phyloP scores from a whole-genome alignment of 2,888 invertebrate genomes.

The Leptarthrus brevirostris region DNA sequence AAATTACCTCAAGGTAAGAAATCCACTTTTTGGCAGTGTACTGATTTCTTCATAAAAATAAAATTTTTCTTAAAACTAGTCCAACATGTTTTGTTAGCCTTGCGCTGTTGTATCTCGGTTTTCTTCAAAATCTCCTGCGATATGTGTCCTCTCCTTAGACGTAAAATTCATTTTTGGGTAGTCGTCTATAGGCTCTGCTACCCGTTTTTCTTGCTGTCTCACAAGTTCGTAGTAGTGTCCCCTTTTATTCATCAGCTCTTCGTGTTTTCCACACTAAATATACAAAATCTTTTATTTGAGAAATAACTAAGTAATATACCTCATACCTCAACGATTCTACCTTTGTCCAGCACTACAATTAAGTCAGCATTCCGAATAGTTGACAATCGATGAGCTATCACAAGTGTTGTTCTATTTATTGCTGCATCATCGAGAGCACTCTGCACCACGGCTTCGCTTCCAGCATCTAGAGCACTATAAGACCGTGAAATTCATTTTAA shows the following conservation, averaged over 20 bases:
- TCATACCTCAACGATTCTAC: slow-evolving; percentile 81
- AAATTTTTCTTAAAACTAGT: too few relatives aligned
- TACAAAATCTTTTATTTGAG: too few relatives aligned
- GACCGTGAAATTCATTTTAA: neutral
- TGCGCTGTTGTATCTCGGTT: slow-evolving; percentile 11
- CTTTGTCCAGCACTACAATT: slow-evolving; percentile 89
- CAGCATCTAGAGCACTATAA: slow-evolving; percentile 87
- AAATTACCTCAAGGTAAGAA: too few relatives aligned
- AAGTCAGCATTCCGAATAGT: slow-evolving; percentile 91
- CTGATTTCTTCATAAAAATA: too few relatives aligned
- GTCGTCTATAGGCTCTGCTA: slow-evolving; percentile 40
- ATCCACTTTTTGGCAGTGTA: too few relatives aligned
- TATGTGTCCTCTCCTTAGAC: neutral
- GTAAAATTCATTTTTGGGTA: neutral
- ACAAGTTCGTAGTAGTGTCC: slow-evolving; percentile 90
- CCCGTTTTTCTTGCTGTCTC: slow-evolving; percentile 76
- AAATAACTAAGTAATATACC: too few relatives aligned
- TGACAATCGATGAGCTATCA: slow-evolving; percentile 94
- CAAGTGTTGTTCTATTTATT: slow-evolving; percentile 88
- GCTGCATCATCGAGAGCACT: slow-evolving; percentile 86
- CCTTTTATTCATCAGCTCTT: slow-evolving; percentile 78
- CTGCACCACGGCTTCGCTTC: slow-evolving; percentile 91
- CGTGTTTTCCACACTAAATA: slow-evolving; percentile 89
- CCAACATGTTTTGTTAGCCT: neutral
- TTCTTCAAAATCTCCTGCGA: neutral